These are phyloP conservation scores for Zhengitettix transpicula DNA, from an alignment of 2,888 invertebrate species.

Conservation along the genomic window DNA sequence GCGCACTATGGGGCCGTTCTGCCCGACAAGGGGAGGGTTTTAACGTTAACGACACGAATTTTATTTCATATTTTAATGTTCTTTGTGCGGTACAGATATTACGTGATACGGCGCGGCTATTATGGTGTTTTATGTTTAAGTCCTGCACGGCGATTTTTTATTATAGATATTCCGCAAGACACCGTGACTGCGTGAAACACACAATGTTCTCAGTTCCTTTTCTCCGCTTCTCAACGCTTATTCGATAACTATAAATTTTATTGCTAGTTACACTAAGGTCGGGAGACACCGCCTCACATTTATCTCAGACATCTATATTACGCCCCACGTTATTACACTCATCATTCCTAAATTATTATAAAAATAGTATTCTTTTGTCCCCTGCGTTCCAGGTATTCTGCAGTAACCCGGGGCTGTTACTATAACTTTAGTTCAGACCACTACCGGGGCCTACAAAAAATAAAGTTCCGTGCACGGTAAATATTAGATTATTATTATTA, in stretches of 20 bases:
- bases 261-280: not conserved
- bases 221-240: not conserved
- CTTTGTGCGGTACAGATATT: conserved; percentile 7
- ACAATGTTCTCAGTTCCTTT: not conserved
- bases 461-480: not conserved
- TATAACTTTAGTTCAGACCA: no score
- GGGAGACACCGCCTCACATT: not conserved
- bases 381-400: no score
- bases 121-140: conserved; percentile 10
- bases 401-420: no score
- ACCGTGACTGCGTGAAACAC: not conserved
- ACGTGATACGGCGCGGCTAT: conserved; percentile 4
- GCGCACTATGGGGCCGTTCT: not conserved
- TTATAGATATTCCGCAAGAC: conserved; percentile 9
- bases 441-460: no score
- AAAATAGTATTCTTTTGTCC: no score
- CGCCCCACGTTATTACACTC: no score
- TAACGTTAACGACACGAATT: conserved; percentile 12
- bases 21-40: conserved; percentile 2
- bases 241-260: not conserved
- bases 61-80: conserved; percentile 13
- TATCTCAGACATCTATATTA: no score
- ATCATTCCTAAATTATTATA: no score
- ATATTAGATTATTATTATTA: not conserved
- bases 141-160: conserved; percentile 7